These are phyloP conservation scores for Dipodomys spectabilis DNA, from an alignment of 2,113 vertebrate species.

Conservation along the genomic window DNA sequence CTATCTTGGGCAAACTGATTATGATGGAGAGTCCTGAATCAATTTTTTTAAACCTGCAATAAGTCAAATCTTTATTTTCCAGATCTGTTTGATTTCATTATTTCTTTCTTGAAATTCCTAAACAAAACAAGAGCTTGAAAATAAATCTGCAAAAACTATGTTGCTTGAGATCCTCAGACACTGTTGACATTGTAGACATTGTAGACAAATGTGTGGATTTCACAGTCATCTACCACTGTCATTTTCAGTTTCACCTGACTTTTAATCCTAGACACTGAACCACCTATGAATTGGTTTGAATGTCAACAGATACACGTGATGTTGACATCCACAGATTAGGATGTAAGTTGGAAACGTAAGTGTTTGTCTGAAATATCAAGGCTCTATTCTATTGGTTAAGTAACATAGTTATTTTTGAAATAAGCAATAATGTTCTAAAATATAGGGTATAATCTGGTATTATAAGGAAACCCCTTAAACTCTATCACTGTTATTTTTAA, in stretches of 20 bases:
- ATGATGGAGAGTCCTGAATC: not conserved
- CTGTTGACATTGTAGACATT: not conserved
- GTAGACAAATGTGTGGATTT: not conserved
- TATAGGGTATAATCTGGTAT: not conserved
- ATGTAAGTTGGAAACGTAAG: not conserved
- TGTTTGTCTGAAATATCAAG: slow-evolving; percentile 14
- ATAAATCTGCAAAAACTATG: not conserved
- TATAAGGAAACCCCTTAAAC: not conserved
- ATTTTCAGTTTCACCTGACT: not conserved
- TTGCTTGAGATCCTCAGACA: not conserved
- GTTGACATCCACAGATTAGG: not conserved
- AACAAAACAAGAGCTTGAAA: not conserved
- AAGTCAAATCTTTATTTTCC: not conserved
- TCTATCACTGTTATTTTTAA: not conserved
- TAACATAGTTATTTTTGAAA: not conserved
- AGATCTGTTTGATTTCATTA: not conserved
- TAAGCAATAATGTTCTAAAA: slow-evolving; percentile 10
- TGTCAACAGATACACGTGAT: not conserved
- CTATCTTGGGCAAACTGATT: not conserved
- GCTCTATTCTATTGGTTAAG: not conserved
- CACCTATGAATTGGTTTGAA: not conserved
- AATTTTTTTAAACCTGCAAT: slow-evolving; percentile 28
- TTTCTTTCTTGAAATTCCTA: not conserved
- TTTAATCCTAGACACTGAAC: not conserved
- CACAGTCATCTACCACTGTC: not conserved